Conservation (phyloP, 2,797 vertebrate genomes). For the Meda fulgida region DNA sequence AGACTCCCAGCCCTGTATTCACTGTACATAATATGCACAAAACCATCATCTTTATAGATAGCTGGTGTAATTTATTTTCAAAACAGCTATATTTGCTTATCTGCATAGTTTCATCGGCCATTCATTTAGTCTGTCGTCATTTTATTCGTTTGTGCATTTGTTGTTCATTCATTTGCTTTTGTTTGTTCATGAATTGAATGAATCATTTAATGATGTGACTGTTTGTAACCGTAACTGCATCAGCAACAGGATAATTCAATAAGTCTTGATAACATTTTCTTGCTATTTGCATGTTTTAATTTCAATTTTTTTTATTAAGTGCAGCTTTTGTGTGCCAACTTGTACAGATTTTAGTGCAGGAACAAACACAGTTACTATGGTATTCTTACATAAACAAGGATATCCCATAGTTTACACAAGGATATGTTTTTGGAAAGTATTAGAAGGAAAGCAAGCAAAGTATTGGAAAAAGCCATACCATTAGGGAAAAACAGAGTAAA, state of each 20-base stretch:
- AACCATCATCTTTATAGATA: background rate
- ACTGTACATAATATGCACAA: conserved; percentile 24
- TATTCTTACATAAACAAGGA: conserved; percentile 12
- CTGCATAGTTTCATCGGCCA: background rate
- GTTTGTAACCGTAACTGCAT: background rate
- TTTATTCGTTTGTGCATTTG: background rate
- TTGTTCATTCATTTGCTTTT: background rate
- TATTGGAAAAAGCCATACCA: conserved; percentile 25
- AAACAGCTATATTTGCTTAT: conserved; percentile 37
- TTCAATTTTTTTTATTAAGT: background rate
- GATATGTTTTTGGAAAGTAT: conserved; percentile 44
- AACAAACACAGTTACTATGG: conserved; percentile 16
- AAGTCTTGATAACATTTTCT: background rate
- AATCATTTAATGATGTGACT: background rate
- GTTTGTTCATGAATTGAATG: background rate
- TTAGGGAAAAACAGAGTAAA: conserved; percentile 30
- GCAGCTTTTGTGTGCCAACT: background rate
- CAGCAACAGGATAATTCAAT: background rate
- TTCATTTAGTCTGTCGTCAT: background rate
- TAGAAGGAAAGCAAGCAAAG: conserved; percentile 30
- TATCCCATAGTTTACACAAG: conserved; percentile 39
- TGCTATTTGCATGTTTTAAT: background rate
- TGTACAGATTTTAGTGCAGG: conserved; percentile 5
- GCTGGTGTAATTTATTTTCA: conserved; percentile 44
- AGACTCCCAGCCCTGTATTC: background rate